Evolutionary conservation across 2,797 vertebrate species (phyloP).

Genomic region (Bryconaethiops microstoma): DNA sequence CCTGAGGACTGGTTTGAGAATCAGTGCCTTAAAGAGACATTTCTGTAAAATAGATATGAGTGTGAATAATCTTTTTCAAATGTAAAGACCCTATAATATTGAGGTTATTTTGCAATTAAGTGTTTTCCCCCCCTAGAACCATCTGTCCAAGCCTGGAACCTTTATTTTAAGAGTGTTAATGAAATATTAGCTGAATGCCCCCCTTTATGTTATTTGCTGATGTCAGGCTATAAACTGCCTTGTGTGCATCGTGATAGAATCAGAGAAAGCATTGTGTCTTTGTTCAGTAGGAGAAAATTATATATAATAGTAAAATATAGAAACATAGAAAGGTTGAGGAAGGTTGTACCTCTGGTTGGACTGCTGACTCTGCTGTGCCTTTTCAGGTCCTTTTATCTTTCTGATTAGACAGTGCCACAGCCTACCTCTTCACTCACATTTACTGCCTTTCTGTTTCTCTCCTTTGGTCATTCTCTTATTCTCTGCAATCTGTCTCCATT

Average conservation of each 20-base stretch:
- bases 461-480: conserved; percentile 17
- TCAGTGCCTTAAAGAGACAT: too few relatives aligned
- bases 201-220: neutral
- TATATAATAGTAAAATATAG: neutral
- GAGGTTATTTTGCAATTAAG: too few relatives aligned
- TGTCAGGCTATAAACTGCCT: neutral
- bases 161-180: too few relatives aligned
- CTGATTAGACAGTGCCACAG: conserved; percentile 71
- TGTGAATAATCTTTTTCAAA: too few relatives aligned
- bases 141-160: too few relatives aligned
- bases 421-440: conserved; percentile 9
- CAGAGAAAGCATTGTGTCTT: neutral
- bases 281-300: neutral
- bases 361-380: conserved; percentile 52
- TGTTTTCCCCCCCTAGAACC: too few relatives aligned
- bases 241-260: neutral
- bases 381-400: conserved; percentile 50
- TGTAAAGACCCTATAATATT: too few relatives aligned
- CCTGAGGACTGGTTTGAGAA: too few relatives aligned
- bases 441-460: neutral
- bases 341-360: conserved; percentile 57
- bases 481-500: neutral
- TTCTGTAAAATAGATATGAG: too few relatives aligned
- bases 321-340: neutral
- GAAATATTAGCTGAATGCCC: neutral